Percentiles rank a stretch among this genome's conserved stretches.
Evolutionary conservation across 2,113 vertebrate genomes (phyloP).

Genomic region (Lophotis ruficrista): DNA sequence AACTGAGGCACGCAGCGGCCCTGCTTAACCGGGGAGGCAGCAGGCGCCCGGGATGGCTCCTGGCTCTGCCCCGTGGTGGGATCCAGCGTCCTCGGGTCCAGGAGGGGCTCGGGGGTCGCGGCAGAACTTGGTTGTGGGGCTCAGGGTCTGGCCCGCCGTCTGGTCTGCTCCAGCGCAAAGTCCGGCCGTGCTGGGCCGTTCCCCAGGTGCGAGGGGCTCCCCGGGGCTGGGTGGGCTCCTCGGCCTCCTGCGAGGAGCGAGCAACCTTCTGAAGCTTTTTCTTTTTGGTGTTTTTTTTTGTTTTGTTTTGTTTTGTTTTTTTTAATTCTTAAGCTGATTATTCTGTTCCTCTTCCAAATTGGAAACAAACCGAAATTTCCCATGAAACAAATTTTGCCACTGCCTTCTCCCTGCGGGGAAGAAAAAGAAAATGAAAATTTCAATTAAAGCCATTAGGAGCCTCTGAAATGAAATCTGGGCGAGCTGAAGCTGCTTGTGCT

Average conservation of each 20-base stretch:
- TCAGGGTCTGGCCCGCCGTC: not conserved
- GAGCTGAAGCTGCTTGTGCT: not conserved
- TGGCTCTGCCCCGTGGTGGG: rapidly evolving
- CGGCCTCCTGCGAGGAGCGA: rapidly evolving
- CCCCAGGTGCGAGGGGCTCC: not conserved
- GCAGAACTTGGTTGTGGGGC: not conserved
- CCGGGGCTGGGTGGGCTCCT: not conserved
- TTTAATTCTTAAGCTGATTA: not conserved
- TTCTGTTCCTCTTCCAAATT: slow-evolving; percentile 43
- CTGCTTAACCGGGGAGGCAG: no score
- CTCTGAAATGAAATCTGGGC: not conserved
- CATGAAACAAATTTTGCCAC: slow-evolving; percentile 34
- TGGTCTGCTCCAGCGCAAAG: not conserved
- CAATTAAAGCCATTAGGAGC: slow-evolving; percentile 30
- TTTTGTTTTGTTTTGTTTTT: no score
- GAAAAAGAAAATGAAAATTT: not conserved
- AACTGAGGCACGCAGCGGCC: not conserved
- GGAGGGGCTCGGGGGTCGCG: not conserved
- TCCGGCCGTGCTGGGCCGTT: rapidly evolving
- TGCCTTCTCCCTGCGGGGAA: not conserved
- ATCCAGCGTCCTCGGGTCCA: not conserved
- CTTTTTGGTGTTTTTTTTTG: no score
- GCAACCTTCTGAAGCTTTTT: not conserved
- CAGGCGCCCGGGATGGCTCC: not conserved
- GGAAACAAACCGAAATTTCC: slow-evolving; percentile 53